Base-by-base conservation (phyloP, 1,140 invertebrate genomes). In the Antheraea pernyi region DNA sequence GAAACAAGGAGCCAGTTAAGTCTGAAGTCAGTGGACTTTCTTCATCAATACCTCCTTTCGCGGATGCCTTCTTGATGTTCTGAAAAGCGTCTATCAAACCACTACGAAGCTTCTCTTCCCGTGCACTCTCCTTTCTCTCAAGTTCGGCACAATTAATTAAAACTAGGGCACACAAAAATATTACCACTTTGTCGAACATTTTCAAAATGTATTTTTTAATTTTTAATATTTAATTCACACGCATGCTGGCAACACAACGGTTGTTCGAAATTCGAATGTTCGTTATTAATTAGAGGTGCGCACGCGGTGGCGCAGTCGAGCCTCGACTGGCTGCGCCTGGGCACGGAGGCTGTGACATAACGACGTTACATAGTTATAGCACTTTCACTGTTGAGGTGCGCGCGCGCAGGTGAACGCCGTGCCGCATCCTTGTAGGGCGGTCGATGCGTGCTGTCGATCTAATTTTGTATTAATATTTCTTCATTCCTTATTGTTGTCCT, bases 11-110 rank as follows among this genome's bases (percentile, higher is more conserved):
- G 13, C 86, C 88, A 11, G 86, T 83, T 30, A 92, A 67, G 61
- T 88, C 88, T 0, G 87, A 81, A 0, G 72, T 83, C 0, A 83
- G 70, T 0, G 75, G 74, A 16, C 75, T 67, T 61, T 88, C 86
- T 48, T 85, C 87, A 61, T 89, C 84, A 19, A 83, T 65, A 0
- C 83, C 83, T n/a, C 87, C 90, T 68, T 85, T 89, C 7, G 82
- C 83, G 4, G 85, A 89, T 16, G 80, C 82, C 73, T 91, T 88
- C 63, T 92, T 92, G 60, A 92, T 91, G 61, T 81, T 91, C 59
- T 92, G 91, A 74, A 92, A 92, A 65, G 91, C 91, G 75, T 92
- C 89, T 7, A 92, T 92, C 22, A 92, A 72, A 46, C 77, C 91
- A 73, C 87, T 92, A 5, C 91, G 68, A 7, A 92, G 73, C 65